A percentile compares a stretch with the other conserved stretches of the same genome.
phyloP scores from a whole-genome alignment of 2,113 vertebrate genomes.

The Alectura lathami region DNA sequence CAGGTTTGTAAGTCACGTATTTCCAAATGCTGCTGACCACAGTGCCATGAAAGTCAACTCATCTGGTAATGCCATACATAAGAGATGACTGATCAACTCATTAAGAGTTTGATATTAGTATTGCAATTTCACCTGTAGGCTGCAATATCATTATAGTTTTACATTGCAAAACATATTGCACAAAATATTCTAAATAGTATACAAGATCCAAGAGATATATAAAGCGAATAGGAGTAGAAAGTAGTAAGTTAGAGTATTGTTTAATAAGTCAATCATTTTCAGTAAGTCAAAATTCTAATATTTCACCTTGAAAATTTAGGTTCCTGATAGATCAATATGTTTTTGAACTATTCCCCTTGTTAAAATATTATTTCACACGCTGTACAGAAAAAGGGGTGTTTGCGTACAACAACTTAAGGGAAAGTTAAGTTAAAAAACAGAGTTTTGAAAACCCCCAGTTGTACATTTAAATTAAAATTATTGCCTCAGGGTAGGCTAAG shows the following conservation, averaged over 20 bases:
- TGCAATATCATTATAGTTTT: background rate
- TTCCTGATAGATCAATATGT: background rate
- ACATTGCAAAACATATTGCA: background rate
- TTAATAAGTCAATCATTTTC: background rate
- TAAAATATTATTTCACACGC: background rate
- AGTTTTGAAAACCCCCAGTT: background rate
- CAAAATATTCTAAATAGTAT: background rate
- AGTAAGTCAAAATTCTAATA: no score
- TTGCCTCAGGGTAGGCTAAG: rapidly evolving
- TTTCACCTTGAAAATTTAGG: background rate
- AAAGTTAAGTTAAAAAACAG: background rate
- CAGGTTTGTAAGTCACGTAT: background rate
- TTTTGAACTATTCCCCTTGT: background rate
- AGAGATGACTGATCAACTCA: background rate
- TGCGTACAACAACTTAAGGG: background rate
- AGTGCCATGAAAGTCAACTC: background rate
- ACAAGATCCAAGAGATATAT: background rate
- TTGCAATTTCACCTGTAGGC: background rate
- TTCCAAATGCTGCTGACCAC: background rate
- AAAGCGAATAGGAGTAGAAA: background rate
- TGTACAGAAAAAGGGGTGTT: background rate
- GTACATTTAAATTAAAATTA: background rate
- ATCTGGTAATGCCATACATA: background rate
- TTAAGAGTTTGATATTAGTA: background rate
- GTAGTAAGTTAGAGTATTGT: background rate